Evolutionary conservation across 2,113 vertebrate genomes (phyloP).

Genomic region (Hystrix cristata): DNA sequence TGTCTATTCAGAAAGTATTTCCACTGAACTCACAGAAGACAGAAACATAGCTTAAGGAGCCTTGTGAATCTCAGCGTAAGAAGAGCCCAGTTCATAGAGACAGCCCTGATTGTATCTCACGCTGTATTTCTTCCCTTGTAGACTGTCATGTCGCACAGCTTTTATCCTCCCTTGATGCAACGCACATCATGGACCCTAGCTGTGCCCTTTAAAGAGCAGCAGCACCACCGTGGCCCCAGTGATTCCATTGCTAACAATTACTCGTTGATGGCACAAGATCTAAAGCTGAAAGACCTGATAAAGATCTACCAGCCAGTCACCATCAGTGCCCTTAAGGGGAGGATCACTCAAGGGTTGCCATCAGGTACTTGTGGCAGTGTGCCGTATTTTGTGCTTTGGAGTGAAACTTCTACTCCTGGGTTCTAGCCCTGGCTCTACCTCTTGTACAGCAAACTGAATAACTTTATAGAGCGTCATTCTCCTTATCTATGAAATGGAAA

Average conservation of each 20-base stretch:
- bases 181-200: conserved; percentile 88
- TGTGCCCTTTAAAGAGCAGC: conserved; percentile 93
- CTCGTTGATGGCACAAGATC: conserved; percentile 86
- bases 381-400: neutral
- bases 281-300: conserved; percentile 88
- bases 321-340: conserved; percentile 9
- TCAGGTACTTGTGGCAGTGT: conserved; percentile 66
- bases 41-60: neutral
- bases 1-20: neutral
- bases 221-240: conserved; percentile 88
- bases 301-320: conserved; percentile 69
- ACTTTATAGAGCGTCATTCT: neutral
- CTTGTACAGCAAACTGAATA: neutral
- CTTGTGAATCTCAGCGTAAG: neutral
- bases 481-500: neutral
- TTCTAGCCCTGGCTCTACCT: neutral
- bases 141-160: conserved; percentile 85
- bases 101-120: neutral
- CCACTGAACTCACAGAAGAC: neutral
- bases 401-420: neutral
- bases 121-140: conserved; percentile 74
- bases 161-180: conserved; percentile 93
- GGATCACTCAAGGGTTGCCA: neutral
- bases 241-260: conserved; percentile 96
- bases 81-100: neutral